These are phyloP conservation scores for Epinephelus malabaricus DNA, from an alignment of 2,797 vertebrate species.

Conservation along the genomic window DNA sequence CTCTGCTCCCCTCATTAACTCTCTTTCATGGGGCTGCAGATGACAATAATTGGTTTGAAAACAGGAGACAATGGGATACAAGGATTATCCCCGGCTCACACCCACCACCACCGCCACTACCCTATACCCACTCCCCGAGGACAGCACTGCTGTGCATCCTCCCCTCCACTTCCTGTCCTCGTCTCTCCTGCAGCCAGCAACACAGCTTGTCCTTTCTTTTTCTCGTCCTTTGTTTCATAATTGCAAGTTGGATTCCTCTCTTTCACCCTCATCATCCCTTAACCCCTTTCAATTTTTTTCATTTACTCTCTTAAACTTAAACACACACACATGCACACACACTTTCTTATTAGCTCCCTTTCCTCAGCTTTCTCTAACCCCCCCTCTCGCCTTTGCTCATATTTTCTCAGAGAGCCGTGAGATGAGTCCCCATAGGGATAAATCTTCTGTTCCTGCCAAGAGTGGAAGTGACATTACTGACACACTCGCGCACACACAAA, in stretches of 20 bases:
- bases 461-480: conserved; percentile 66
- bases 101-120: conserved; percentile 34
- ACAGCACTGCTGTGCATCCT: conserved; percentile 39
- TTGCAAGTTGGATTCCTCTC: conserved; percentile 16
- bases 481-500: conserved; percentile 7
- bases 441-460: conserved; percentile 54
- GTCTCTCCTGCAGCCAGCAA: conserved; percentile 14
- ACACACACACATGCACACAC: conserved; percentile 15
- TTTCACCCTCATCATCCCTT: conserved; percentile 14
- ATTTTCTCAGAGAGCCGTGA: conserved; percentile 42
- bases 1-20: conserved; percentile 83
- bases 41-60: conserved; percentile 86
- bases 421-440: conserved; percentile 53
- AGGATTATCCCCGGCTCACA: conserved; percentile 77
- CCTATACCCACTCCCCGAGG: conserved; percentile 27
- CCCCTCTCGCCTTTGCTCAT: conserved; percentile 31
- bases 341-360: not conserved
- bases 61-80: conserved; percentile 81
- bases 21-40: conserved; percentile 76
- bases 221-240: conserved; percentile 43
- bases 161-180: conserved; percentile 43
- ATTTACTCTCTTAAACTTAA: conserved; percentile 32
- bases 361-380: conserved; percentile 24
- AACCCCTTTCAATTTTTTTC: conserved; percentile 26
- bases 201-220: conserved; percentile 29